Conservation (phyloP, 1,140 invertebrate genomes). For the Ceratitis capitata region DNA sequence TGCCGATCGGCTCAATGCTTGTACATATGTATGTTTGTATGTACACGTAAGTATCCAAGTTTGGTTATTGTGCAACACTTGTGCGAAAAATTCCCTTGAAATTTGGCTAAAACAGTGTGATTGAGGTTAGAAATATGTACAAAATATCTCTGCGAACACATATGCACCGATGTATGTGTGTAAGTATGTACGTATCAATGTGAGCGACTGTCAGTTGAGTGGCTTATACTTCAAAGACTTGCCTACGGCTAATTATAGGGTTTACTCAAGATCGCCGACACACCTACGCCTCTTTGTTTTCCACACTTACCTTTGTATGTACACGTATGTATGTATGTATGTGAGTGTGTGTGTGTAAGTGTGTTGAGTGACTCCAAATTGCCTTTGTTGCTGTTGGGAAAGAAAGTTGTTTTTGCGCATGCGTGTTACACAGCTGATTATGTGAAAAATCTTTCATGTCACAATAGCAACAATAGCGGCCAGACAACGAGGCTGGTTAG, state of each 20-base stretch:
- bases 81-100: constrained; percentile 34
- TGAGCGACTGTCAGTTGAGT: constrained; percentile 27
- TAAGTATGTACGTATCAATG: no score
- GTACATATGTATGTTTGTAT: neutral
- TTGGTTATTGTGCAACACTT: constrained; percentile 33
- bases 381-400: neutral
- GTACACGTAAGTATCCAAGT: neutral
- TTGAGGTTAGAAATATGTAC: neutral
- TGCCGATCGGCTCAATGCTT: neutral
- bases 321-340: neutral
- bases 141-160: neutral
- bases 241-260: constrained; percentile 10
- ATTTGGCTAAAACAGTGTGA: constrained; percentile 21
- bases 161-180: neutral
- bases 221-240: constrained; percentile 27
- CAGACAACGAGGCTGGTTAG: constrained; percentile 1
- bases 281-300: neutral
- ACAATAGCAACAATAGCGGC: constrained; percentile 43
- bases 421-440: constrained; percentile 34
- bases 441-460: constrained; percentile 42
- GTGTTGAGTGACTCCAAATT: neutral
- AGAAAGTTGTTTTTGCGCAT: neutral
- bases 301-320: neutral
- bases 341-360: neutral
- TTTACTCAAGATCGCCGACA: constrained; percentile 21